Evolutionary conservation across 2,797 vertebrate species (phyloP).

Genomic region (Rhodeus uyekii): DNA sequence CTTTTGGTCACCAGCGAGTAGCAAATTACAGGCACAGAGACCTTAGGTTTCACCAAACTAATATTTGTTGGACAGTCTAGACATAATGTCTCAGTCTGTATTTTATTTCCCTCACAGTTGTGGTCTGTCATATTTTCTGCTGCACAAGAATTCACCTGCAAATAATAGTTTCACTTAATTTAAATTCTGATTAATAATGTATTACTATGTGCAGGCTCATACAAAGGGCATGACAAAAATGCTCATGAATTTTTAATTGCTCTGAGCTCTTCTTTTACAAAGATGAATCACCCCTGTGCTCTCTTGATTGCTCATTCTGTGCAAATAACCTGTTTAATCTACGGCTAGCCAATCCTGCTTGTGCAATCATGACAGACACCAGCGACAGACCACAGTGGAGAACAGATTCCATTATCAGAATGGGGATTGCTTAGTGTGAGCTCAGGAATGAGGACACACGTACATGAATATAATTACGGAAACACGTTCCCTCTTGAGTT

Average conservation of each 20-base stretch:
- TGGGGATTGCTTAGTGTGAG: constrained; percentile 20
- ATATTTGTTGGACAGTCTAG: constrained; percentile 21
- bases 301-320: constrained; percentile 22
- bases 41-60: constrained; percentile 18
- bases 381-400: constrained; percentile 10
- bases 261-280: constrained; percentile 29
- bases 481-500: constrained; percentile 17
- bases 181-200: constrained; percentile 54
- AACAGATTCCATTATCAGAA: constrained; percentile 22
- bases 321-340: constrained; percentile 46
- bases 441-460: not conserved
- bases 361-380: constrained; percentile 12
- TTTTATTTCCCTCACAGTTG: constrained; percentile 1
- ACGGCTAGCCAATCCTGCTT: constrained; percentile 15
- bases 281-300: constrained; percentile 51
- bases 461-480: constrained; percentile 25
- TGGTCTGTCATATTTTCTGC: not conserved
- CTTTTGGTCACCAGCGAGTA: constrained; percentile 38
- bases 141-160: not conserved
- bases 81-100: constrained; percentile 13
- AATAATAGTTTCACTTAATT: constrained; percentile 39
- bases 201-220: constrained; percentile 43
- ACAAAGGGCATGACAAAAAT: constrained; percentile 41
- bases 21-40: constrained; percentile 40
- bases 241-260: constrained; percentile 52